Base-by-base conservation (phyloP, 2,113 vertebrate genomes). In the Anolis carolinensis region DNA sequence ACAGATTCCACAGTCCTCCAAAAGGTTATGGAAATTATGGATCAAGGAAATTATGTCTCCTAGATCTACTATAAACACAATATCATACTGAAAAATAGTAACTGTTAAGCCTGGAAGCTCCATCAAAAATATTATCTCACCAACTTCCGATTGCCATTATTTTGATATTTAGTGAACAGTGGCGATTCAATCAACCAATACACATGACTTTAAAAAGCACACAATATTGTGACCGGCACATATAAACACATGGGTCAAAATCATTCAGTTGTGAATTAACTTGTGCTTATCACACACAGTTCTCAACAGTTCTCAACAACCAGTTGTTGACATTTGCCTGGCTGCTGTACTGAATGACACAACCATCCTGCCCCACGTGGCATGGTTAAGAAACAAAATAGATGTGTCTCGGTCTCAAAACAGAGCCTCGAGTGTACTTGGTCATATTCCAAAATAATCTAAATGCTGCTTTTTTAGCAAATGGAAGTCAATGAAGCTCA, bases 361-460 rank as follows among this genome's bases (percentile, higher is more conserved):
- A 92, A 83, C 92, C 84, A 86, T 82, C 88, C 89, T 91, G 91
- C 90, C 93, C 94, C 0, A 71, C 89, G 89, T 92, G 92, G 93
- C 93, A 79, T 92, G 92, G 92, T 91, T 92, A 90, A 89, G 89
- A 92, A 92, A 87, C 91, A 91, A 95, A 93, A 95, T 93, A 92
- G 89, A 90, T 89, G 79, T 81, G 90, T 90, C 81, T 94, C 77
- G 32, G 88, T 92, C 1, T 0, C 88, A 90, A 89, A 94, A 95
- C 65, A 92, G 87, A 93, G 92, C 94, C 93, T 94, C 91, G 82
- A 94, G 92, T 93, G 93, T 93, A 87, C 63, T 94, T 95, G 94
- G 93, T 85, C 11, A 91, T 68, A 81, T 93, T 95, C 94, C 94
- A 95, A 94, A 95, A 95, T 92, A 93, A 93, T 93, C 92, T 90